Conservation (phyloP, 2,113 vertebrate species). For the Cavia porcellus region DNA sequence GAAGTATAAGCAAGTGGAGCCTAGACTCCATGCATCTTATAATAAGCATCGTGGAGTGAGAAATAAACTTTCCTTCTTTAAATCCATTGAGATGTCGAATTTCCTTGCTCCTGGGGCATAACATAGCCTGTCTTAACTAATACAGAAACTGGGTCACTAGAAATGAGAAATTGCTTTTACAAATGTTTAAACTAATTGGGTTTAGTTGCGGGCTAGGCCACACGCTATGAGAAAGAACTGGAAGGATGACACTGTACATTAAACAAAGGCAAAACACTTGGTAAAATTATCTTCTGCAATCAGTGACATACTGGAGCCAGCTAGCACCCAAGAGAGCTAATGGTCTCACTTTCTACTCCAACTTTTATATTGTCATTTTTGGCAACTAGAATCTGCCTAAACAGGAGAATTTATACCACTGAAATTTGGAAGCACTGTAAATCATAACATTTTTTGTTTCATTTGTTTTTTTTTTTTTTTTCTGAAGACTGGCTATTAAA, state of each 20-base stretch:
- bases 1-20: not conserved
- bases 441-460: conserved; percentile 38
- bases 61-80: not conserved
- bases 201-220: not conserved
- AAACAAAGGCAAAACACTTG: not conserved
- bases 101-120: not conserved
- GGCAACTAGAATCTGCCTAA: not conserved
- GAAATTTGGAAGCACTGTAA: conserved; percentile 24
- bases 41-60: not conserved
- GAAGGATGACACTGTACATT: not conserved
- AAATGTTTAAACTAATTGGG: not conserved
- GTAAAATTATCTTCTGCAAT: not conserved
- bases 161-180: not conserved
- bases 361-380: conserved; percentile 15
- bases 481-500: conserved; percentile 40
- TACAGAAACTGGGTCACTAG: not conserved
- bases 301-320: not conserved
- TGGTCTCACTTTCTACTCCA: not conserved
- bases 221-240: not conserved
- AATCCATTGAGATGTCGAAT: not conserved
- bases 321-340: not conserved
- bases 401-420: conserved; percentile 47
- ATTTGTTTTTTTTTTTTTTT: not conserved
- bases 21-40: not conserved
- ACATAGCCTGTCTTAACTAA: not conserved